phyloP scores from a whole-genome alignment of 2,888 invertebrate species.

The Branchipolynoe longqiensis region DNA sequence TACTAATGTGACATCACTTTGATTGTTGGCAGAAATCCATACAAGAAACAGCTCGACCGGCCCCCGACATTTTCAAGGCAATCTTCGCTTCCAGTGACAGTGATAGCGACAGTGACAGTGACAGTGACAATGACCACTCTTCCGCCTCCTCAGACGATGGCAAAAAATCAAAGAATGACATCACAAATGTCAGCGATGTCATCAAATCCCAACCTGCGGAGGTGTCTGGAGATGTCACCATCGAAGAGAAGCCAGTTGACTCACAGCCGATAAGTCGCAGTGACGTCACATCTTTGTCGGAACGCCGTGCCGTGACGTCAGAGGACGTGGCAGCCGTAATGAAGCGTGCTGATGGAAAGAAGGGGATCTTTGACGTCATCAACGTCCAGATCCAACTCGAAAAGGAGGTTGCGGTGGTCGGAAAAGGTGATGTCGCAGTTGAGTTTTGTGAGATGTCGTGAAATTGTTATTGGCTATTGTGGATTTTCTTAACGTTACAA shows the following conservation, averaged over 20 bases:
- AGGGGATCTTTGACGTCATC: conserved; percentile 8
- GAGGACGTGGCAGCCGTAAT: no score
- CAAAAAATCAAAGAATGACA: not conserved
- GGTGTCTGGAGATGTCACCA: not conserved
- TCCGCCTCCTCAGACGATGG: not conserved
- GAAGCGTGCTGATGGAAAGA: not conserved
- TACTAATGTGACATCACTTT: no score
- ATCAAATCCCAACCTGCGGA: not conserved
- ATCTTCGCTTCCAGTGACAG: conserved; percentile 89
- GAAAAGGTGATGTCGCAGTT: not conserved
- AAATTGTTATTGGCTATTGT: no score
- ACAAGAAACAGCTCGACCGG: conserved; percentile 80
- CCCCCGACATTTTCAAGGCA: conserved; percentile 92
- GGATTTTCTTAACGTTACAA: no score
- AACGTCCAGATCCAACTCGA: conserved; percentile 6
- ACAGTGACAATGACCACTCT: not conserved
- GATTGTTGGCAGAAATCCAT: no score
- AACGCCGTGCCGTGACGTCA: not conserved
- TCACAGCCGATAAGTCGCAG: not conserved
- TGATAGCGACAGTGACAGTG: conserved; percentile 79
- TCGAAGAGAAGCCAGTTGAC: not conserved
- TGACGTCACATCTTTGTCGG: not conserved
- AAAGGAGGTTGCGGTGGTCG: not conserved
- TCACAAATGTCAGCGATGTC: not conserved
- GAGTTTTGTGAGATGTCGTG: not conserved